phyloP scores from a whole-genome alignment of 2,888 invertebrate species.

The Hypena proboscidalis region DNA sequence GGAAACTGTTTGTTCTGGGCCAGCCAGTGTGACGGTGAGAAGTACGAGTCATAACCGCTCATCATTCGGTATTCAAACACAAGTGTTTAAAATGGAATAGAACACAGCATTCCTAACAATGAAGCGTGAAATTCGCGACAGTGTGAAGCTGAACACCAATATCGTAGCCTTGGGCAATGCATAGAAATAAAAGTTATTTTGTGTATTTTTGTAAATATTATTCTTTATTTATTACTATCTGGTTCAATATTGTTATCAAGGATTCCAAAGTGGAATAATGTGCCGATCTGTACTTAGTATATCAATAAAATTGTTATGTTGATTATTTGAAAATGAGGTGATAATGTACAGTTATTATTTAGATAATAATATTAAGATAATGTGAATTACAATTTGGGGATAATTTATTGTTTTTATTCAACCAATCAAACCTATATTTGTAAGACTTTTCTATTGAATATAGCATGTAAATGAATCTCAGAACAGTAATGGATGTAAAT shows the following conservation, averaged over 20 bases:
- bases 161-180: slow-evolving; percentile 34
- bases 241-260: slow-evolving; percentile 25
- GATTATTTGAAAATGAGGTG: slow-evolving; percentile 57
- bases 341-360: slow-evolving; percentile 70
- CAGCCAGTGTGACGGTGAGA: slow-evolving; percentile 89
- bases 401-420: slow-evolving; percentile 28
- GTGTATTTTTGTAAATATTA: slow-evolving; percentile 74
- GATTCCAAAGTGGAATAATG: slow-evolving; percentile 39
- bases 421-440: not conserved
- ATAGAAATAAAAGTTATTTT: slow-evolving; percentile 42
- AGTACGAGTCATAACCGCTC: slow-evolving; percentile 79
- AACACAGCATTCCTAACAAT: slow-evolving; percentile 56
- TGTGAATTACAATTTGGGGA: slow-evolving; percentile 57
- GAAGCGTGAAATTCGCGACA: slow-evolving; percentile 41
- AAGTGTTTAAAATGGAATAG: slow-evolving; percentile 71
- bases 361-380: slow-evolving; percentile 51
- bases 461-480: not conserved
- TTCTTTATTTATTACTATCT: slow-evolving; percentile 46
- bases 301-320: slow-evolving; percentile 63
- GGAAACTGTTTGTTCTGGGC: slow-evolving; percentile 98
- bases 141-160: slow-evolving; percentile 32
- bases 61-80: slow-evolving; percentile 56
- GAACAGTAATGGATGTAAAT: not conserved
- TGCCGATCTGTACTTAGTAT: slow-evolving; percentile 74
- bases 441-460: not conserved